Percentiles rank a stretch among this genome's conserved stretches.
Evolutionary conservation across 1,140 invertebrate genomes (phyloP).

Genomic region (Tenebrio molitor): DNA sequence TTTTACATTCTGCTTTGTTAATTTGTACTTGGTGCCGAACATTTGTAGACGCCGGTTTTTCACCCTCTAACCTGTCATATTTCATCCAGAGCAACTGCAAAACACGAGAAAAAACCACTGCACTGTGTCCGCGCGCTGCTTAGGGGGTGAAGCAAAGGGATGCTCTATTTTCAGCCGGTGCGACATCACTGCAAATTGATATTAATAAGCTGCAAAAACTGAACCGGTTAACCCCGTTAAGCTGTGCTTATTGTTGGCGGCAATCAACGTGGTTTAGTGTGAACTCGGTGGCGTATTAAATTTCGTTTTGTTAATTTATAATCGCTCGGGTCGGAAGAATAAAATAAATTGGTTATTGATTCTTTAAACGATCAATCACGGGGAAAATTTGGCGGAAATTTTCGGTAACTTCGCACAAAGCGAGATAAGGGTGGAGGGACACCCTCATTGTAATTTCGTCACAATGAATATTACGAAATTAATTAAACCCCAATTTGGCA

Average conservation of each 20-base stretch:
- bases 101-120: too few relatives aligned
- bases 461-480: constrained; percentile 39
- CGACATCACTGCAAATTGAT: too few relatives aligned
- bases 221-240: too few relatives aligned
- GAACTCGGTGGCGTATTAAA: neutral
- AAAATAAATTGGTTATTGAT: constrained; percentile 39
- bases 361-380: constrained; percentile 35
- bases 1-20: too few relatives aligned
- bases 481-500: constrained; percentile 25
- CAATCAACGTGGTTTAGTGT: neutral
- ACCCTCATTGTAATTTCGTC: constrained; percentile 24
- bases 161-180: too few relatives aligned
- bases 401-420: constrained; percentile 24
- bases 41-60: too few relatives aligned
- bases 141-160: too few relatives aligned
- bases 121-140: too few relatives aligned
- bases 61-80: too few relatives aligned
- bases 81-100: too few relatives aligned
- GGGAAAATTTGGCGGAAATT: constrained; percentile 22
- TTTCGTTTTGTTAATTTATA: constrained; percentile 27
- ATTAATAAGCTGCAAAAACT: too few relatives aligned
- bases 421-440: constrained; percentile 31
- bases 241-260: neutral
- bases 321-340: constrained; percentile 3
- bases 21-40: too few relatives aligned